Evolutionary conservation across 2,113 vertebrate species (phyloP).

Genomic region (Circaetus cinerascens): DNA sequence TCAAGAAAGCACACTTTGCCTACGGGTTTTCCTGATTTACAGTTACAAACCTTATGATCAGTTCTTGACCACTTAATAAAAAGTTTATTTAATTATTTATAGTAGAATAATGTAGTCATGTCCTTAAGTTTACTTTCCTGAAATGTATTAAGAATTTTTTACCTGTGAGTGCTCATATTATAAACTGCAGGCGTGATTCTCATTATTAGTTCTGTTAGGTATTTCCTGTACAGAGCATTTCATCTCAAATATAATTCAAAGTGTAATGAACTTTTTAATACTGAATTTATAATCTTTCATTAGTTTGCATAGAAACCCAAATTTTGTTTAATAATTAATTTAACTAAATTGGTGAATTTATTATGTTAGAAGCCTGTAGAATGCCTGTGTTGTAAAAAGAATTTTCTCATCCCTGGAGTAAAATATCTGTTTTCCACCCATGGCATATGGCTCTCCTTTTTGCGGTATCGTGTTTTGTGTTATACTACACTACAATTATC

Average conservation of each 20-base stretch:
- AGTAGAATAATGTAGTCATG: neutral
- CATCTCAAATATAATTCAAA: neutral
- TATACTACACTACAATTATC: neutral
- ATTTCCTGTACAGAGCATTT: neutral
- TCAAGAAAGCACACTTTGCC: neutral
- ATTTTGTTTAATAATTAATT: constrained; percentile 14
- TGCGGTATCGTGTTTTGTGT: neutral
- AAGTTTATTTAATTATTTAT: neutral
- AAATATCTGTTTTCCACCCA: neutral
- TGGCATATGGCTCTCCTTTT: neutral
- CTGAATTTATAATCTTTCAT: neutral
- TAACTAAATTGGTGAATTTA: neutral
- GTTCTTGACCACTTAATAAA: neutral
- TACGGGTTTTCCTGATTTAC: neutral
- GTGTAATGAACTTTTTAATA: constrained; percentile 12
- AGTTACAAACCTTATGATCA: neutral
- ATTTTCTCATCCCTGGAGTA: neutral
- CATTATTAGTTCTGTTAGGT: neutral
- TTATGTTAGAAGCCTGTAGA: neutral
- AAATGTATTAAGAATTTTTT: neutral
- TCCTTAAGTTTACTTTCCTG: neutral
- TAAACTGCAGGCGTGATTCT: neutral
- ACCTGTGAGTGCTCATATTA: neutral
- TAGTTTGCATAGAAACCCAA: neutral
- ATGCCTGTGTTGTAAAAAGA: neutral